phyloP scores from a whole-genome alignment of 2,797 vertebrate genomes.

The Leptatherina wallacei region DNA sequence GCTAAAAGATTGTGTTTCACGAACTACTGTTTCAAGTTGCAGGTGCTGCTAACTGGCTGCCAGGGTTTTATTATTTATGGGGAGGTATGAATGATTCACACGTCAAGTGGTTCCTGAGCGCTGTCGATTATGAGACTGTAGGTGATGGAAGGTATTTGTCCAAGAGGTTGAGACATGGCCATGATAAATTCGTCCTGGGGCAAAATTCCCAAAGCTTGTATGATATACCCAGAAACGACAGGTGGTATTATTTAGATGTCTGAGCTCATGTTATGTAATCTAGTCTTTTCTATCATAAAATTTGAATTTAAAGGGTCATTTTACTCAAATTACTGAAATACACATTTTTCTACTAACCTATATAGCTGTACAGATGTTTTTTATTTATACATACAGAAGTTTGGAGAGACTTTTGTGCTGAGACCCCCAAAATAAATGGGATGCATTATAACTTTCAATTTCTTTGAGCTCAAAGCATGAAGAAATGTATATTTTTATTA shows the following conservation, averaged over 20 bases:
- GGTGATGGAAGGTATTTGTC: slow-evolving; percentile 66
- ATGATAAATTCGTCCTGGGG: slow-evolving; percentile 52
- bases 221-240: slow-evolving; percentile 46
- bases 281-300: slow-evolving; percentile 16
- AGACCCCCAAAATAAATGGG: background rate
- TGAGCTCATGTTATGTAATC: slow-evolving; percentile 44
- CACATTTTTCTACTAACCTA: slow-evolving; percentile 11
- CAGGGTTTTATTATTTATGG: slow-evolving; percentile 81
- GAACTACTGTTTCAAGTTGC: slow-evolving; percentile 78
- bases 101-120: slow-evolving; percentile 55
- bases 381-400: background rate
- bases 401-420: slow-evolving; percentile 7
- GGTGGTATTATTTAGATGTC: slow-evolving; percentile 48
- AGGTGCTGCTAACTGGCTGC: slow-evolving; percentile 74
- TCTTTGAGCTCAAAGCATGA: background rate
- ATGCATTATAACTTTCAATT: background rate
- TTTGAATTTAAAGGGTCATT: slow-evolving; percentile 31
- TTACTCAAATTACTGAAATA: slow-evolving; percentile 20
- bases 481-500: background rate
- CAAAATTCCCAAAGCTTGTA: slow-evolving; percentile 38
- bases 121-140: slow-evolving; percentile 63
- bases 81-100: slow-evolving; percentile 80
- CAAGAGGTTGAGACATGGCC: slow-evolving; percentile 26
- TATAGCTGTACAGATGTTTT: background rate
- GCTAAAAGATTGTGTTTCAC: slow-evolving; percentile 78